phyloP scores from a whole-genome alignment of 2,113 vertebrate species.

The Lanius ludovicianus region DNA sequence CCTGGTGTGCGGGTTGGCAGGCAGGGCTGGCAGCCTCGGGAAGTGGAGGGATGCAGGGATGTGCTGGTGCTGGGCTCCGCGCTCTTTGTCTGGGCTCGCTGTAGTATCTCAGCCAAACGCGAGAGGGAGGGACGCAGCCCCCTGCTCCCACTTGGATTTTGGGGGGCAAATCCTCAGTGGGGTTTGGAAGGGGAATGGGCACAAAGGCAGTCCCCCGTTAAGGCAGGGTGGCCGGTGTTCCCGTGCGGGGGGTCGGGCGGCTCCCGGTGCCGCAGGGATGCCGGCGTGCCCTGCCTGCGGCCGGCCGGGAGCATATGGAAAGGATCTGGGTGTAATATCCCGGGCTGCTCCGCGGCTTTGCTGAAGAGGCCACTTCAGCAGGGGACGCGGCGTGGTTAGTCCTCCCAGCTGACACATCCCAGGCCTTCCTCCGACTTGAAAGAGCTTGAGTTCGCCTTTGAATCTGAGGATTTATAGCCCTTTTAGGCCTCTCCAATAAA shows the following conservation, averaged over 20 bases:
- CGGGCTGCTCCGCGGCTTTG: conserved; percentile 46
- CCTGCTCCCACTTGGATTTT: neutral
- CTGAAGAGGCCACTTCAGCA: conserved; percentile 67
- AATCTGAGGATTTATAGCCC: conserved; percentile 65
- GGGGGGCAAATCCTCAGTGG: accelerated
- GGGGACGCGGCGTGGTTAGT: conserved; percentile 53
- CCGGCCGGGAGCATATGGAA: conserved; percentile 31
- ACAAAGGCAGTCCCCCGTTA: accelerated
- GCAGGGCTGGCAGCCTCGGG: neutral
- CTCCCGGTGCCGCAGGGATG: neutral
- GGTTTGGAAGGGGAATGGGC: neutral
- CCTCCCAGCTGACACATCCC: conserved; percentile 66
- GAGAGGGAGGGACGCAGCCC: neutral
- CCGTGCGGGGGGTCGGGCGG: accelerated
- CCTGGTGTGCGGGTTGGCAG: neutral
- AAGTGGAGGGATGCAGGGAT: neutral
- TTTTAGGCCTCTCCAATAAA: conserved; percentile 68
- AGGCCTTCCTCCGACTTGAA: conserved; percentile 64
- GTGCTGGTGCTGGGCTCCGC: neutral
- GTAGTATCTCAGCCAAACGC: neutral
- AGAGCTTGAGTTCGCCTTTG: conserved; percentile 57
- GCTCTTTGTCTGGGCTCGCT: conserved; percentile 38
- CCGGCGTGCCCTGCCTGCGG: neutral
- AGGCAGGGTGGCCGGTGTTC: accelerated
- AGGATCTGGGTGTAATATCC: conserved; percentile 54